Conservation (phyloP, 2,113 vertebrate genomes). For the Burhinus bistriatus region DNA sequence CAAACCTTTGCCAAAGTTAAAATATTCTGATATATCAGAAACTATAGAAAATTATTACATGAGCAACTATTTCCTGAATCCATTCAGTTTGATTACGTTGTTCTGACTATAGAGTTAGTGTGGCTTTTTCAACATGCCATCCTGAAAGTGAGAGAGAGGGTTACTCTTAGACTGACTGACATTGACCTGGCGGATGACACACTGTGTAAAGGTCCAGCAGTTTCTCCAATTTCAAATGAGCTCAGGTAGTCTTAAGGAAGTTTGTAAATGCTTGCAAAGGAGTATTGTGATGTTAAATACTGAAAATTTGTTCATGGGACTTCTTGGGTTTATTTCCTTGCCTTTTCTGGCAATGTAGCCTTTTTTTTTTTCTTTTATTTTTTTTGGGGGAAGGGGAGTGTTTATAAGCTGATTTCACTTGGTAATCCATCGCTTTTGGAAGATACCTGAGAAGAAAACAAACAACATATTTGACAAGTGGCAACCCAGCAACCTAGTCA, state of each 20-base stretch:
- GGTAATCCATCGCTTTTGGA: not conserved
- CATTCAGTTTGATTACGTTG: not conserved
- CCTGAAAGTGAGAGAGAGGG: not conserved
- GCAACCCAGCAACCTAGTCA: too few relatives aligned
- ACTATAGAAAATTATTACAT: not conserved
- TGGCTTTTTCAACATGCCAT: not conserved
- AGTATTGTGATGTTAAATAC: not conserved
- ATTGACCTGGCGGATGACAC: not conserved
- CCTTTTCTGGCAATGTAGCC: not conserved
- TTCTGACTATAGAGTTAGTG: not conserved
- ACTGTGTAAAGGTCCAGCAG: not conserved
- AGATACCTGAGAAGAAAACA: not conserved
- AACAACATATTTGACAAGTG: not conserved
- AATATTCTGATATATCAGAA: not conserved
- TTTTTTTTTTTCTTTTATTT: too few relatives aligned
- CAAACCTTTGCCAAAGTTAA: not conserved
- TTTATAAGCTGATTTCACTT: not conserved
- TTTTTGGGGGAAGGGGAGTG: accelerated
- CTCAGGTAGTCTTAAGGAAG: not conserved
- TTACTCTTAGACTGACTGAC: not conserved
- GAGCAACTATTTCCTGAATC: not conserved
- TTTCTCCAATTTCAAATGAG: not conserved
- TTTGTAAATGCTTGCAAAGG: not conserved
- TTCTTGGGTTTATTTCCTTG: not conserved
- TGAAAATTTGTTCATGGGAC: not conserved